phyloP scores from a whole-genome alignment of 2,888 invertebrate genomes.

The Plebejus argus region DNA sequence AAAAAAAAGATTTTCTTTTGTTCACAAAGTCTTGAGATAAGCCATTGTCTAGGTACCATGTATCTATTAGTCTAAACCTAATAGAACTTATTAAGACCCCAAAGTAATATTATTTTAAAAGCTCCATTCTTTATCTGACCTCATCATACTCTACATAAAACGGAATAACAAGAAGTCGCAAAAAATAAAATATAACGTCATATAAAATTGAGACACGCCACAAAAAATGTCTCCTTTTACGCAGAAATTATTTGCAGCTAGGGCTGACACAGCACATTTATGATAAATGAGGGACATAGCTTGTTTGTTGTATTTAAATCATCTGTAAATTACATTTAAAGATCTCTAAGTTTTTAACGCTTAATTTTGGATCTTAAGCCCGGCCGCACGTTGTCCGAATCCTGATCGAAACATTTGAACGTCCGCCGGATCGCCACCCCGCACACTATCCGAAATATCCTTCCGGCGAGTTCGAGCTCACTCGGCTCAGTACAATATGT shows the following conservation, averaged over 20 bases:
- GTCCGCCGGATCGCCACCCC: no score
- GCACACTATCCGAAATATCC: no score
- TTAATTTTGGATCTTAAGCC: no score
- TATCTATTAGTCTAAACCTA: not conserved
- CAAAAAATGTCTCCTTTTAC: constrained; percentile 53
- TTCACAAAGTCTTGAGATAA: not conserved
- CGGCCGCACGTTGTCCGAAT: no score
- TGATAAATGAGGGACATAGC: not conserved
- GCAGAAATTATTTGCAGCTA: constrained; percentile 49
- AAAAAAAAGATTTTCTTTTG: no score
- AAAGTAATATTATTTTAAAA: constrained; percentile 6
- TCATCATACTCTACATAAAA: constrained; percentile 30
- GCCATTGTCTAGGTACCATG: not conserved
- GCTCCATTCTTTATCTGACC: constrained; percentile 4
- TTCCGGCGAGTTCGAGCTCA: no score
- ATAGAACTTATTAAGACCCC: not conserved
- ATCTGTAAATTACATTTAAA: no score
- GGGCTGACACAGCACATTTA: constrained; percentile 2
- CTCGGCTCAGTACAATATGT: no score
- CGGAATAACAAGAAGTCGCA: constrained; percentile 28
- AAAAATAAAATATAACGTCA: constrained; percentile 42
- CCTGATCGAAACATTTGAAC: no score
- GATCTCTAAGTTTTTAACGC: no score
- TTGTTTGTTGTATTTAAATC: no score
- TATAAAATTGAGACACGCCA: constrained; percentile 54